A percentile compares a stretch with the other conserved stretches of the same genome.
phyloP scores from a whole-genome alignment of 2,888 invertebrate species.

The Macrophya annulata region DNA sequence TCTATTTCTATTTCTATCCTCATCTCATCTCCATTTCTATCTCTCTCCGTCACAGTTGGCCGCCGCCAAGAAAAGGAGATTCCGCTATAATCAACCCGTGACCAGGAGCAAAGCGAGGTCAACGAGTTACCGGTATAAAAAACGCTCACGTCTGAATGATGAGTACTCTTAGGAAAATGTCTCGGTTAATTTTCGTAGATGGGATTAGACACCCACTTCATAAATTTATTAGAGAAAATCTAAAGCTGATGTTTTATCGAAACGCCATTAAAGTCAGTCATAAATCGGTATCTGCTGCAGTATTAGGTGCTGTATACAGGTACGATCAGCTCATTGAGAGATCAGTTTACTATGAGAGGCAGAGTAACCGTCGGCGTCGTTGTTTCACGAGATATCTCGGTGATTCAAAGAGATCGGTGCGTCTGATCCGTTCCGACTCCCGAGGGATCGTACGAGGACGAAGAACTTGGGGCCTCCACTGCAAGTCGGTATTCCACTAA shows the following conservation, averaged over 20 bases:
- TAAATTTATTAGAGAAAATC: background rate
- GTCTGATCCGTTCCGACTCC: conserved; percentile 39
- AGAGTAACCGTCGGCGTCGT: background rate
- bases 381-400: conserved; percentile 26
- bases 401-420: conserved; percentile 41
- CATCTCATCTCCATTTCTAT: conserved; percentile 30
- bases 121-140: conserved; percentile 27
- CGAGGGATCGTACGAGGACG: conserved; percentile 39
- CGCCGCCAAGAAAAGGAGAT: conserved; percentile 33
- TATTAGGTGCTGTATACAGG: background rate
- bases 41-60: conserved; percentile 38
- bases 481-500: conserved; percentile 46
- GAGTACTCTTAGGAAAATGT: conserved; percentile 1
- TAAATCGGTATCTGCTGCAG: background rate
- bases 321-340: conserved; percentile 6
- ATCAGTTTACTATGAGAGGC: background rate
- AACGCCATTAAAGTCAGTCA: background rate
- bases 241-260: background rate
- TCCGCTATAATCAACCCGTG: conserved; percentile 45
- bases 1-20: conserved; percentile 42
- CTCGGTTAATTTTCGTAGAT: background rate
- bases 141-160: conserved; percentile 12
- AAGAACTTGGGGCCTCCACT: background rate
- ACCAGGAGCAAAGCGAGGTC: conserved; percentile 39
- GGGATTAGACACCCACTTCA: background rate